Conservation (phyloP, 2,113 vertebrate species). For the Triplophysa tibetana region DNA sequence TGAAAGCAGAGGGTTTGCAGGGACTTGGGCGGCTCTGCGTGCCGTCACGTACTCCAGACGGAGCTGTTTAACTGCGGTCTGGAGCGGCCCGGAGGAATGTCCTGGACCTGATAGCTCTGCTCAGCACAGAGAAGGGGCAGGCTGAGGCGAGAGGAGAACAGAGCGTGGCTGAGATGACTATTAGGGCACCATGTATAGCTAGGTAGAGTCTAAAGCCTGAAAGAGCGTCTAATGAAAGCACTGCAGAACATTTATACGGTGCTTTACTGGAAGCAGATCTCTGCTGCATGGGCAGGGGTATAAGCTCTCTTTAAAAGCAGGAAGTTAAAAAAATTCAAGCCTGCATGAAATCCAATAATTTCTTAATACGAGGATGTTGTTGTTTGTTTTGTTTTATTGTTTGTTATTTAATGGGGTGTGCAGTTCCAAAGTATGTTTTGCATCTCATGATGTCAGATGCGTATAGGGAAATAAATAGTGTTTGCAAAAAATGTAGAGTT, state of each 20-base stretch:
- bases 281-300: slow-evolving; percentile 44
- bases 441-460: too few relatives aligned
- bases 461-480: too few relatives aligned
- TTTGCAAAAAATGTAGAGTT: too few relatives aligned
- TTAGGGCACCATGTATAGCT: background rate
- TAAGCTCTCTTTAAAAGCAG: background rate
- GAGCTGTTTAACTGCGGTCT: slow-evolving; percentile 76
- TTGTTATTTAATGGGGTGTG: too few relatives aligned
- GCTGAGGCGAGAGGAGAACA: background rate
- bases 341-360: background rate
- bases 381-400: too few relatives aligned
- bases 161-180: slow-evolving; percentile 49
- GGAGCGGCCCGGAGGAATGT: slow-evolving; percentile 55
- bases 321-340: background rate
- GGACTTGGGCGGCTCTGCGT: slow-evolving; percentile 66
- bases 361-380: too few relatives aligned
- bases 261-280: slow-evolving; percentile 56
- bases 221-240: slow-evolving; percentile 60
- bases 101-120: slow-evolving; percentile 61
- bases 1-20: slow-evolving; percentile 68
- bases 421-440: too few relatives aligned
- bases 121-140: slow-evolving; percentile 47
- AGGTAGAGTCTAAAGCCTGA: slow-evolving; percentile 20
- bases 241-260: slow-evolving; percentile 55
- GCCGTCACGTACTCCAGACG: slow-evolving; percentile 75